Conservation (phyloP, 2,797 vertebrate species). For the Cryptoblepharus egeriae region DNA sequence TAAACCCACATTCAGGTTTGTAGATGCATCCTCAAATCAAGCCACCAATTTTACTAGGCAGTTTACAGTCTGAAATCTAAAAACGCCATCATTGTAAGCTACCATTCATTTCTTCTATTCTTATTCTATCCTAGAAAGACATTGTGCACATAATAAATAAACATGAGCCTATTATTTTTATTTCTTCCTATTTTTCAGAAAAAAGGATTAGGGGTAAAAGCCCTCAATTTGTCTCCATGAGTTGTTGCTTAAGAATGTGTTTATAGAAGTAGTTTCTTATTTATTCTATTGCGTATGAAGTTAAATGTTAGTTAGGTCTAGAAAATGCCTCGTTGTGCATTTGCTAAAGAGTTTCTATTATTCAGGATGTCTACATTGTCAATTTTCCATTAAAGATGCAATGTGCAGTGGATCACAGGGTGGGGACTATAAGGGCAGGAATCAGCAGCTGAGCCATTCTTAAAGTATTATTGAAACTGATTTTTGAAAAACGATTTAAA, state of each 20-base stretch:
- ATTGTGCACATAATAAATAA: neutral
- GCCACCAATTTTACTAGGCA: neutral
- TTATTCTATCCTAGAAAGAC: neutral
- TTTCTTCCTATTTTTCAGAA: constrained; percentile 8
- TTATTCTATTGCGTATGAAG: constrained; percentile 3
- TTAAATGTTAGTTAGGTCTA: neutral
- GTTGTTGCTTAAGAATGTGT: constrained; percentile 33
- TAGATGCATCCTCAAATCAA: neutral
- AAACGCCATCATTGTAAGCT: neutral
- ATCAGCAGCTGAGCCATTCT: constrained; percentile 6
- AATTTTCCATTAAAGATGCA: constrained; percentile 16
- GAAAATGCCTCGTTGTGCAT: constrained; percentile 12
- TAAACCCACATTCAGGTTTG: neutral
- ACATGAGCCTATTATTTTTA: neutral
- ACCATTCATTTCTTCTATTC: neutral
- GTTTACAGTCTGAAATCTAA: neutral
- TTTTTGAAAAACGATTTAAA: constrained; percentile 28
- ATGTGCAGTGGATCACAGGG: neutral
- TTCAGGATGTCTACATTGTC: neutral
- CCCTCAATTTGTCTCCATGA: constrained; percentile 14
- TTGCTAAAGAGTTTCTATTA: neutral
- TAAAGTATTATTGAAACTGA: constrained; percentile 23
- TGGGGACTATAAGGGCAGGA: neutral
- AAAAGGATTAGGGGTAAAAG: constrained; percentile 11
- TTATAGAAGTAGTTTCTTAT: constrained; percentile 10